These are phyloP conservation scores for Pteropus rufus DNA, from an alignment of 2,797 vertebrate species.

Conservation along the genomic window DNA sequence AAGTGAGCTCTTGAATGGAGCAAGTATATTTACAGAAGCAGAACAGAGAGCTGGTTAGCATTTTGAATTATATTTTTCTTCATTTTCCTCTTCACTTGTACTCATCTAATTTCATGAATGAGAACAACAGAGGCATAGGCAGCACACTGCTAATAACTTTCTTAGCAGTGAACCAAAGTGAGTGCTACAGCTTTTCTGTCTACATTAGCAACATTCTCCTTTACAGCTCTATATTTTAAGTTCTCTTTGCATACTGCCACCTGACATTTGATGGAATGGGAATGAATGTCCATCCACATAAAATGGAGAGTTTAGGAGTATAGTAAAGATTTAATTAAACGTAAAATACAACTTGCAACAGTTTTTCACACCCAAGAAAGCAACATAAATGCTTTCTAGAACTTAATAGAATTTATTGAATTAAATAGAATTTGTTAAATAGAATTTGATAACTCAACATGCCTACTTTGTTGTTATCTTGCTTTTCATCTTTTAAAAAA, in stretches of 20 bases:
- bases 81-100: background rate
- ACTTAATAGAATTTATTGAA: background rate
- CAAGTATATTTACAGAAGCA: too few relatives aligned
- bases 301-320: background rate
- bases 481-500: background rate
- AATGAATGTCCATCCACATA: background rate
- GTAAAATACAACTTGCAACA: background rate
- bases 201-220: background rate
- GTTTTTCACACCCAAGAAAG: background rate
- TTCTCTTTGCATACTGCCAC: background rate
- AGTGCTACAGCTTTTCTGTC: background rate
- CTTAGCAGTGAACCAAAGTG: background rate
- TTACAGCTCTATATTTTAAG: background rate
- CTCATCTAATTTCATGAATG: background rate
- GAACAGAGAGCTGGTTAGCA: too few relatives aligned
- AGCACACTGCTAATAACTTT: background rate
- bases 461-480: background rate
- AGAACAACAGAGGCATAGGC: background rate
- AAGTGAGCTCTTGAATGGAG: too few relatives aligned
- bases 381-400: background rate
- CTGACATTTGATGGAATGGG: background rate
- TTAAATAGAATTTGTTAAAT: background rate
- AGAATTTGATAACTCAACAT: background rate
- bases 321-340: background rate
- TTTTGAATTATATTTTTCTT: too few relatives aligned